Evolutionary conservation across 1,140 invertebrate genomes (phyloP).

Genomic region (Habropoda laboriosa): DNA sequence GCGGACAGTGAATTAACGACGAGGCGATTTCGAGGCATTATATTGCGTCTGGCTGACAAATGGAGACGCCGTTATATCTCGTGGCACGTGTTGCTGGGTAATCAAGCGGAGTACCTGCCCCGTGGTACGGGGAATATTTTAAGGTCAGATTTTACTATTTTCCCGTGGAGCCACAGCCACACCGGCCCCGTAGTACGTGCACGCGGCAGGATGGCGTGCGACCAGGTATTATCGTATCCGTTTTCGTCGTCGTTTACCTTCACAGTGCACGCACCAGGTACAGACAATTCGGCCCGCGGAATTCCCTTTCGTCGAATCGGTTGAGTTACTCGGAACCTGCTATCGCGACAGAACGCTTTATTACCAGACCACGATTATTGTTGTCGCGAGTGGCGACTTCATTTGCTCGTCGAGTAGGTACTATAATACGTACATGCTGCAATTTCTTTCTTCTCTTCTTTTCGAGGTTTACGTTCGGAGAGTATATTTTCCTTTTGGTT

Average conservation of each 20-base stretch:
- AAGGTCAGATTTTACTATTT: slow-evolving; percentile 73
- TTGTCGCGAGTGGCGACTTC: background rate
- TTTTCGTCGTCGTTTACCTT: slow-evolving; percentile 63
- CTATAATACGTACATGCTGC: too few relatives aligned
- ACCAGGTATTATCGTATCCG: slow-evolving; percentile 68
- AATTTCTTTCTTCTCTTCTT: background rate
- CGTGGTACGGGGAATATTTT: slow-evolving; percentile 69
- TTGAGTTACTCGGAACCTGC: slow-evolving; percentile 12
- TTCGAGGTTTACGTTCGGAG: background rate
- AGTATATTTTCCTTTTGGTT: too few relatives aligned
- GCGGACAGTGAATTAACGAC: slow-evolving; percentile 61
- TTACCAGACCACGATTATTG: background rate
- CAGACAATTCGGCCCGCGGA: slow-evolving; percentile 22
- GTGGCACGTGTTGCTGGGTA: slow-evolving; percentile 66
- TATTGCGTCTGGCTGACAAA: slow-evolving; percentile 64
- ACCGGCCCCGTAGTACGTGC: background rate
- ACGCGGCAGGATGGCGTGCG: slow-evolving; percentile 62
- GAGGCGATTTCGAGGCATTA: slow-evolving; percentile 60
- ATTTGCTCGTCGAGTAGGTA: background rate
- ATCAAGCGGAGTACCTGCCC: slow-evolving; percentile 75
- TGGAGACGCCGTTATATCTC: slow-evolving; percentile 61
- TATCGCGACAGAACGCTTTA: slow-evolving; percentile 4
- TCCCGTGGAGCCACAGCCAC: slow-evolving; percentile 38
- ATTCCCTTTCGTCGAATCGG: slow-evolving; percentile 41
- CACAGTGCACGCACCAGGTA: background rate